phyloP scores from a whole-genome alignment of 2,888 invertebrate species.

The Meta bourneti region DNA sequence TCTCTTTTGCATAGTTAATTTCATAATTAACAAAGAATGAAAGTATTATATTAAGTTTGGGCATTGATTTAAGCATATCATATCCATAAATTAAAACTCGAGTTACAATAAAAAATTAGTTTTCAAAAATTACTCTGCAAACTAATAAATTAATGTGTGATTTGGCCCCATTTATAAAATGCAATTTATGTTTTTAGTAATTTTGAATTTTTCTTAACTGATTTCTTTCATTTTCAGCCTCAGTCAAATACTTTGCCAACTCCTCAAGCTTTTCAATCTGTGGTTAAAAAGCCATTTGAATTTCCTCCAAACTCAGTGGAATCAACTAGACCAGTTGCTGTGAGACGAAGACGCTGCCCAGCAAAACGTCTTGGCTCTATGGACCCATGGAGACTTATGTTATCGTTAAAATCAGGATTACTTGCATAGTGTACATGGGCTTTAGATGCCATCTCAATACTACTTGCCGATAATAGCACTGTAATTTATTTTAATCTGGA shows the following conservation, averaged over 20 bases:
- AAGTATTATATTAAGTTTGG: no score
- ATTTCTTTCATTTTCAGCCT: constrained; percentile 43
- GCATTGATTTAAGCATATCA: no score
- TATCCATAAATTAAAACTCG: no score
- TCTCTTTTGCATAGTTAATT: no score
- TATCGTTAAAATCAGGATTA: constrained; percentile 97
- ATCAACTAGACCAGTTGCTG: constrained; percentile 92
- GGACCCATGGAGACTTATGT: constrained; percentile 98
- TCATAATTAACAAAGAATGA: no score
- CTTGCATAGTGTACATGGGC: constrained; percentile 99
- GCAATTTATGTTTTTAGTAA: no score
- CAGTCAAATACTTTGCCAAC: constrained; percentile 42
- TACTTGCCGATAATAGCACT: constrained; percentile 96
- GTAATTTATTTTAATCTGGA: constrained; percentile 95
- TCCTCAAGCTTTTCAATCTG: constrained; percentile 37
- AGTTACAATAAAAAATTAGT: no score
- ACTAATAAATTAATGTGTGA: no score
- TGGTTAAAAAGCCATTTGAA: constrained; percentile 87
- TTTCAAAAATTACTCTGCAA: no score
- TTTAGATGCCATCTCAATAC: constrained; percentile 95
- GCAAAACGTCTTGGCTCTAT: constrained; percentile 93
- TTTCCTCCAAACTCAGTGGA: constrained; percentile 97
- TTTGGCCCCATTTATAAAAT: no score
- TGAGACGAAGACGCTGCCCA: constrained; percentile 91
- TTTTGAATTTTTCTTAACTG: no score